These are phyloP conservation scores for Scaptomyza parva DNA, from an alignment of 2,888 invertebrate species.

Conservation along the genomic window DNA sequence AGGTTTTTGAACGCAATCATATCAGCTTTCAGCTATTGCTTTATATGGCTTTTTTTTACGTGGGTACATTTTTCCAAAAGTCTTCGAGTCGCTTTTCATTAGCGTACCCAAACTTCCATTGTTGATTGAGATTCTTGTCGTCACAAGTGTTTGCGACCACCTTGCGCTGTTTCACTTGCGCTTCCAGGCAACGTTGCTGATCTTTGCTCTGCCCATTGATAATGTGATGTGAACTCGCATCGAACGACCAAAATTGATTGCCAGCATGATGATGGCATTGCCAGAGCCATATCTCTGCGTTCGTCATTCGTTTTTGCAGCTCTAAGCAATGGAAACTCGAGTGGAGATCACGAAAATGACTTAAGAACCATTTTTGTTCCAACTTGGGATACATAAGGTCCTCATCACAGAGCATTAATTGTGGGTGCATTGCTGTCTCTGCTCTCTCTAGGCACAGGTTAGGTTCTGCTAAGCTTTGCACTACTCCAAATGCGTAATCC, in stretches of 20 bases:
- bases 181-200: slow-evolving; percentile 90
- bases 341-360: slow-evolving; percentile 78
- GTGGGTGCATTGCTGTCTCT: slow-evolving; percentile 68
- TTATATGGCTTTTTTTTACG: neutral
- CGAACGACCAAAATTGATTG: slow-evolving; percentile 96
- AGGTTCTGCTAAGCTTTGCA: slow-evolving; percentile 87
- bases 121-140: slow-evolving; percentile 66
- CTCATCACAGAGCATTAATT: slow-evolving; percentile 69
- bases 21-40: no score
- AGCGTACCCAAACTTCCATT: slow-evolving; percentile 79
- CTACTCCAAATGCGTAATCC: slow-evolving; percentile 92
- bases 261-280: slow-evolving; percentile 96
- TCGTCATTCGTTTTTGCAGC: slow-evolving; percentile 87
- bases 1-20: neutral
- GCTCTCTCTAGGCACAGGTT: slow-evolving; percentile 90
- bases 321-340: slow-evolving; percentile 92
- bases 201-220: slow-evolving; percentile 51
- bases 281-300: slow-evolving; percentile 91
- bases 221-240: slow-evolving; percentile 86
- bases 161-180: slow-evolving; percentile 85
- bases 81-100: slow-evolving; percentile 68
- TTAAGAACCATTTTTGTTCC: slow-evolving; percentile 77
- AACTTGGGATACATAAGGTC: slow-evolving; percentile 72
- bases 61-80: slow-evolving; percentile 56
- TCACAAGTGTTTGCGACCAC: slow-evolving; percentile 89